phyloP scores from a whole-genome alignment of 2,113 vertebrate species.

The Hassar affinis region DNA sequence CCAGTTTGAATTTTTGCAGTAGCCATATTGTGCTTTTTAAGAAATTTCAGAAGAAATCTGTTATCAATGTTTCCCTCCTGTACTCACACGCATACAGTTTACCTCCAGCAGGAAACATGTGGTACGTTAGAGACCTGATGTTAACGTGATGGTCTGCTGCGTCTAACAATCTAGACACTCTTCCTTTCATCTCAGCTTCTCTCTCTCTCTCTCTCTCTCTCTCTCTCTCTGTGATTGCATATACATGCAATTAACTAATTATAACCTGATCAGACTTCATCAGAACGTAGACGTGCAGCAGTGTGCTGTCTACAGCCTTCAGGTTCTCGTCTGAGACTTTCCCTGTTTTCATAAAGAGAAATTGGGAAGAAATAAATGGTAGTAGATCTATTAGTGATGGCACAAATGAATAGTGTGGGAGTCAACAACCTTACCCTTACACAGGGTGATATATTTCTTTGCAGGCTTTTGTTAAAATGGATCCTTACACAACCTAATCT shows the following conservation, averaged over 20 bases:
- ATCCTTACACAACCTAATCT: not conserved
- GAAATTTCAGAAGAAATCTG: slow-evolving; percentile 51
- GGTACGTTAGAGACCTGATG: slow-evolving; percentile 51
- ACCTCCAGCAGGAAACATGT: slow-evolving; percentile 57
- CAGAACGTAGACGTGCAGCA: not conserved
- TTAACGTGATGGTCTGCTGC: slow-evolving; percentile 74
- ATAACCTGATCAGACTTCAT: not conserved
- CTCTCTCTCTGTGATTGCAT: not conserved
- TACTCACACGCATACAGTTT: slow-evolving; percentile 9
- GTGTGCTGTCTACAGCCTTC: not conserved
- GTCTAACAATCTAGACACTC: slow-evolving; percentile 51
- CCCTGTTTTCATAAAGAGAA: not conserved
- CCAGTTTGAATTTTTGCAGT: not conserved
- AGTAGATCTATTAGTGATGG: not conserved
- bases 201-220: not conserved
- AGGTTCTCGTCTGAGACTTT: not conserved
- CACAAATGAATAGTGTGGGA: not conserved
- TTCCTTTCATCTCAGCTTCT: slow-evolving; percentile 62
- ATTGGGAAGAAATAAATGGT: not conserved
- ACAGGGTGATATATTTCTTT: not conserved
- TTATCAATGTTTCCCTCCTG: slow-evolving; percentile 58
- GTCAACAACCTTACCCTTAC: not conserved
- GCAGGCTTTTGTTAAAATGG: not conserved
- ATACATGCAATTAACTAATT: slow-evolving; percentile 13
- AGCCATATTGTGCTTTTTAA: slow-evolving; percentile 15